Evolutionary conservation across 2,113 vertebrate genomes (phyloP).

Genomic region (Larimichthys crocea): DNA sequence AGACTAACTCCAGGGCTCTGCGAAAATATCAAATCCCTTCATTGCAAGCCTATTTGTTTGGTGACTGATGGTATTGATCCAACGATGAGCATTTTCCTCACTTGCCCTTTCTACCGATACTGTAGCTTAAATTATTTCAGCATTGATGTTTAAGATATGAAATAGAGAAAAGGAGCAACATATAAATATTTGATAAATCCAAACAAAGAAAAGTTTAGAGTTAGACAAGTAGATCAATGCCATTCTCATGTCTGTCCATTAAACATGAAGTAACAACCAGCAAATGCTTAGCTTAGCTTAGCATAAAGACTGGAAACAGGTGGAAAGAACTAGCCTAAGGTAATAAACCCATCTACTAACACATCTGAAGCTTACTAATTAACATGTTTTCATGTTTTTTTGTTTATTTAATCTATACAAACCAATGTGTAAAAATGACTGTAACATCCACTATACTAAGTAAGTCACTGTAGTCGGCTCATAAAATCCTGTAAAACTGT

Average conservation of each 20-base stretch:
- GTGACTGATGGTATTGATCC: conserved; percentile 3
- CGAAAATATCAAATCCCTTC: conserved; percentile 3
- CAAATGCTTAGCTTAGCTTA: background rate
- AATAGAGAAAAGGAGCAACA: background rate
- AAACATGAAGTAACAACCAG: background rate
- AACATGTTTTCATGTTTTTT: background rate
- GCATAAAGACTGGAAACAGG: background rate
- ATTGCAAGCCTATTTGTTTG: background rate
- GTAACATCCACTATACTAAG: background rate
- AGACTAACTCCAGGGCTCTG: conserved; percentile 1
- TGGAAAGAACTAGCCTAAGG: background rate
- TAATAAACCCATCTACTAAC: background rate
- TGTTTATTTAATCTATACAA: background rate
- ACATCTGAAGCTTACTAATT: background rate
- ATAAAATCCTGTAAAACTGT: background rate
- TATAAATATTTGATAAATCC: background rate
- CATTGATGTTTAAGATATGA: background rate
- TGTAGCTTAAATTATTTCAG: background rate
- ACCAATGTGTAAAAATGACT: background rate
- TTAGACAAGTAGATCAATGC: too few species aligned
- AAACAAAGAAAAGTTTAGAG: background rate
- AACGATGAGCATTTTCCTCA: background rate
- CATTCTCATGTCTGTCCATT: background rate
- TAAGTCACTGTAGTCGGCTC: background rate
- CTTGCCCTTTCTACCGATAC: background rate